Evolutionary conservation across 1,140 invertebrate species (phyloP), one percentile per base, ranked within the genome.

Genomic region (Musca domestica): DNA sequence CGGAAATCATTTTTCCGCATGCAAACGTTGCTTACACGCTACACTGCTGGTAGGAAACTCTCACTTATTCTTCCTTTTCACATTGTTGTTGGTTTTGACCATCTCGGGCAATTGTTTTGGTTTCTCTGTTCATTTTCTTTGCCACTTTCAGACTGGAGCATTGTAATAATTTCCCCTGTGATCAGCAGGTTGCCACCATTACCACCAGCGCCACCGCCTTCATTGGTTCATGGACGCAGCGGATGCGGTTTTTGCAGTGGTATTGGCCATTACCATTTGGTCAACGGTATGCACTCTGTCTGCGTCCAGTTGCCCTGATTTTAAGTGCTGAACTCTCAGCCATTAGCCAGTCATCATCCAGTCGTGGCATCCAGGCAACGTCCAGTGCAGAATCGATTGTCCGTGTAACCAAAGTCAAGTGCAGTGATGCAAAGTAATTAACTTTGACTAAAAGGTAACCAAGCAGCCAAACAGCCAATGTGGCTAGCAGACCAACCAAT

Each of bases 361-460:
- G n/a, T n/a, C 34, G 12, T 41, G 4, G 34, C 34, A 41, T 41
- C 34, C 34, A 5, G 34, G 34, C 34, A 41, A 41, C 10, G 2
- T 10, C 34, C 34, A 41, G 10, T 10, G 12, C 34, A 41, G 34
- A 41, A 61, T 61, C 56, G 56, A 61, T 61, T 61, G 56, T 61
- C 56, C 56, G 56, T 61, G n/a, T 61, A 61, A 61, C 56, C 56
- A 61, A 61, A 61, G 56, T 61, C 56, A 61, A 61, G 56, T 61
- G 56, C 56, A 61, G 56, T 61, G 56, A 61, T 61, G 56, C 56
- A 61, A 61, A 61, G 56, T 61, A 61, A 61, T 61, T 61, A 61
- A 61, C 56, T 61, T 61, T 61, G 56, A 61, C 56, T 61, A 61
- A 61, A 61, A 61, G 56, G 56, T 61, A 61, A 61, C 56, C 56